These are phyloP conservation scores for Bombus superbus DNA, from an alignment of 1,140 invertebrate genomes.

Conservation along the genomic window DNA sequence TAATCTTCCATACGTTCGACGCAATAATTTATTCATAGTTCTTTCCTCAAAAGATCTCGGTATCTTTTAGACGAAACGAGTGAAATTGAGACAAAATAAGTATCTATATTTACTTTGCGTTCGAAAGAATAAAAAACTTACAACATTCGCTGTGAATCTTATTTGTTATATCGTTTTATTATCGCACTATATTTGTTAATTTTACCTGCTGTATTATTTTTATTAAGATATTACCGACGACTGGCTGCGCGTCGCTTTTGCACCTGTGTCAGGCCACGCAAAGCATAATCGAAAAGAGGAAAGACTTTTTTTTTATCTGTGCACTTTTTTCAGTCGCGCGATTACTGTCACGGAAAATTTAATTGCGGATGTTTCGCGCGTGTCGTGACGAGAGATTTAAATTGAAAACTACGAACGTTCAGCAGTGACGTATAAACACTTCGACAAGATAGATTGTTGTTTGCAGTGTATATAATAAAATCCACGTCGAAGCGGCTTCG, in stretches of 20 bases:
- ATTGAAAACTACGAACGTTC: slow-evolving; percentile 1
- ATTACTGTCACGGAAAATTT: slow-evolving; percentile 19
- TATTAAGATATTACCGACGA: too few relatives aligned
- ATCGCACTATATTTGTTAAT: too few relatives aligned
- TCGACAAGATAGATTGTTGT: slow-evolving; percentile 4
- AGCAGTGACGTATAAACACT: slow-evolving; percentile 10
- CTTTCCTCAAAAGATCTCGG: background rate
- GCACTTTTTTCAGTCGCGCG: background rate
- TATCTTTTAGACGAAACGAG: background rate
- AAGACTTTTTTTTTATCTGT: background rate
- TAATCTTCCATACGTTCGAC: background rate
- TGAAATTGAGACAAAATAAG: background rate
- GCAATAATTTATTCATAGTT: background rate
- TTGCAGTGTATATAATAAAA: slow-evolving; percentile 29
- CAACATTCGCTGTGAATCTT: too few relatives aligned
- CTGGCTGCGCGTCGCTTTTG: too few relatives aligned
- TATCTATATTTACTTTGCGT: too few relatives aligned
- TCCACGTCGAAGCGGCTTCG: background rate
- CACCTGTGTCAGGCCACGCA: too few relatives aligned
- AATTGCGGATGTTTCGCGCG: slow-evolving; percentile 2
- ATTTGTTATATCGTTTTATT: too few relatives aligned
- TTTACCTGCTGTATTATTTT: too few relatives aligned
- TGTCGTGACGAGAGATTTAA: slow-evolving; percentile 19
- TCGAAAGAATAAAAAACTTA: too few relatives aligned
- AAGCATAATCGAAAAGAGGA: too few relatives aligned